Conservation (phyloP, 2,113 vertebrate genomes). For the Athene noctua region DNA sequence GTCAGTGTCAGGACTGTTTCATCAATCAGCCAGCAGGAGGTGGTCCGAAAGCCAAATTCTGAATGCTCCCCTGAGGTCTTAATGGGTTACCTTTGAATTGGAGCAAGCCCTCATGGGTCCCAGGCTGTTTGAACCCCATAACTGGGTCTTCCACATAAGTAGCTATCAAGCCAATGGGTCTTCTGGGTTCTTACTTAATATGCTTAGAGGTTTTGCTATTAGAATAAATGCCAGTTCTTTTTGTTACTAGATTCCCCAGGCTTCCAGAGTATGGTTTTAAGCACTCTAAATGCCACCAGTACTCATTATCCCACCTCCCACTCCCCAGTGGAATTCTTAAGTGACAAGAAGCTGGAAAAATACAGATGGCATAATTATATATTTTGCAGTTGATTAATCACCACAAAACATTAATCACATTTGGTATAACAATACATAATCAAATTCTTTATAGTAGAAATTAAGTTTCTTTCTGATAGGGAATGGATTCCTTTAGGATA, state of each 20-base stretch:
- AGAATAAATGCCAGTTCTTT: slow-evolving; percentile 43
- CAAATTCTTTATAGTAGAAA: slow-evolving; percentile 81
- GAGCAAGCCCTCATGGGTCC: slow-evolving; percentile 19
- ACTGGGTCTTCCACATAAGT: slow-evolving; percentile 37
- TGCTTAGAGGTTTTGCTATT: slow-evolving; percentile 55
- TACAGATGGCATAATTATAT: slow-evolving; percentile 82
- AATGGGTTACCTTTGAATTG: slow-evolving; percentile 51
- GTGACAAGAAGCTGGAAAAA: slow-evolving; percentile 76
- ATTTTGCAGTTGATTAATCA: slow-evolving; percentile 86
- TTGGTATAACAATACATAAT: slow-evolving; percentile 81
- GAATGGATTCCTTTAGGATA: slow-evolving; percentile 81
- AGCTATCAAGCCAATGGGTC: slow-evolving; percentile 37
- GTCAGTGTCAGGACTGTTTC: not conserved
- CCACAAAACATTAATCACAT: slow-evolving; percentile 86
- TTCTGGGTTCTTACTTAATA: slow-evolving; percentile 57
- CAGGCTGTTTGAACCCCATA: slow-evolving; percentile 10
- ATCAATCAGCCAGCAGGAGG: slow-evolving; percentile 30
- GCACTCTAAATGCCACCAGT: slow-evolving; percentile 57
- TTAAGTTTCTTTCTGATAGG: slow-evolving; percentile 79
- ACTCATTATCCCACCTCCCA: slow-evolving; percentile 63
- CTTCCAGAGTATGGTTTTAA: slow-evolving; percentile 43
- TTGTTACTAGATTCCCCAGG: slow-evolving; percentile 52
- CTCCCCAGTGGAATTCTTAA: slow-evolving; percentile 71
- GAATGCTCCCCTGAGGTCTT: not conserved
- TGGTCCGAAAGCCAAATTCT: slow-evolving; percentile 15